Evolutionary conservation across 2,113 vertebrate species (phyloP), one percentile per base, ranked within the genome.

Genomic region (Etia nguti): DNA sequence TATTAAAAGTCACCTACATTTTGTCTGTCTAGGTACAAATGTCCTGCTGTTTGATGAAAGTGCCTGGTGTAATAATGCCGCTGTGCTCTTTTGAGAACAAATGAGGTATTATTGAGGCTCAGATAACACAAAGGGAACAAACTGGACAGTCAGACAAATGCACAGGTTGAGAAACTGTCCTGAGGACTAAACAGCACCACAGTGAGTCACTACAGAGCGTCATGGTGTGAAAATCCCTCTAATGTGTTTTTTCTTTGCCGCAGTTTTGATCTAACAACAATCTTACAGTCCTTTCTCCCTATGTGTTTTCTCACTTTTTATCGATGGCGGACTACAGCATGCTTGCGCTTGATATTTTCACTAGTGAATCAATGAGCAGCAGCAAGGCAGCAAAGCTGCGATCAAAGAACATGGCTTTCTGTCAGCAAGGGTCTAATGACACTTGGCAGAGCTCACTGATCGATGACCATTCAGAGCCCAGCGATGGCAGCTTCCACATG

Each of bases 31-130:
- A 15, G 36, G 70, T 34, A 82, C 84, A 90, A 79, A 85, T 6
- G 80, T 87, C 88, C 87, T 88, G 91, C 90, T 92, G 91, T 88
- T 79, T 87, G 92, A 93, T 83, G 68, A 55, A 83, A 57, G 77
- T 3, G 20, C 90, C 77, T 65, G 88, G 43, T 65, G 92, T 10
- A 88, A 94, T 92, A 93, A 92, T 93, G 87, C 59, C 15, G 4
- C 52, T 38, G 36, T 70, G 79, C 50, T 22, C n/a, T 79, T 54
- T 62, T 54, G 82, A 92, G 75, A 80, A 80, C 52, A 87, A 86
- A 82, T 29, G 55, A 10, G 80, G 82, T 56, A 26, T 56, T 62
- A 88, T 88, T 87, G 81, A 80, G 15, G 75, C 22, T 73, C 12
- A 4, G 57, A 29, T 34, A 41, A 56, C 8, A 50, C 16, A 75